Evolutionary conservation across 2,113 vertebrate genomes (phyloP).

Genomic region (Lonchura striata): DNA sequence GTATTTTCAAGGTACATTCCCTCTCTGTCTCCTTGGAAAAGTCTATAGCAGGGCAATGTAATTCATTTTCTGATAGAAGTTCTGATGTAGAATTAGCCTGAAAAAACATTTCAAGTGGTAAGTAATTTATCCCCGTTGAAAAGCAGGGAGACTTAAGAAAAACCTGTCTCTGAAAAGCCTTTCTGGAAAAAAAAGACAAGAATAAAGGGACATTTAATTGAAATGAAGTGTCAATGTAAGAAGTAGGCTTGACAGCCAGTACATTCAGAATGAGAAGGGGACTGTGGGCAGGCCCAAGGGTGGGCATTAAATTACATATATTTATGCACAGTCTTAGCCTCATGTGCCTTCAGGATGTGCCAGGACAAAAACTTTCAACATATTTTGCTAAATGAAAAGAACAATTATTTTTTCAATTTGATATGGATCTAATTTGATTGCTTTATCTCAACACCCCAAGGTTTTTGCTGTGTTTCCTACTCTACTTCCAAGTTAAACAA

Average conservation of each 20-base stretch:
- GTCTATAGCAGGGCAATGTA: background rate
- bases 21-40: background rate
- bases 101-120: background rate
- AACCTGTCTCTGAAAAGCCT: background rate
- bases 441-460: background rate
- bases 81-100: background rate
- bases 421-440: background rate
- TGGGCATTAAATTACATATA: background rate
- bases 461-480: background rate
- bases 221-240: background rate
- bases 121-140: background rate
- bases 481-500: background rate
- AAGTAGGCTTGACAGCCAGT: background rate
- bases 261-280: background rate
- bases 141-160: conserved; percentile 1
- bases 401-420: background rate
- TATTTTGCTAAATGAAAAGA: background rate
- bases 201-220: background rate
- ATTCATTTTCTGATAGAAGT: background rate
- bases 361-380: background rate
- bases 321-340: background rate
- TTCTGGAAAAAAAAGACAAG: background rate
- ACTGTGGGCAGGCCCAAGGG: background rate
- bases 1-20: conserved; percentile 1
- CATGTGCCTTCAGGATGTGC: background rate